Evolutionary conservation across 1,140 invertebrate species (phyloP).

Genomic region (Acromyrmex charruanus): DNA sequence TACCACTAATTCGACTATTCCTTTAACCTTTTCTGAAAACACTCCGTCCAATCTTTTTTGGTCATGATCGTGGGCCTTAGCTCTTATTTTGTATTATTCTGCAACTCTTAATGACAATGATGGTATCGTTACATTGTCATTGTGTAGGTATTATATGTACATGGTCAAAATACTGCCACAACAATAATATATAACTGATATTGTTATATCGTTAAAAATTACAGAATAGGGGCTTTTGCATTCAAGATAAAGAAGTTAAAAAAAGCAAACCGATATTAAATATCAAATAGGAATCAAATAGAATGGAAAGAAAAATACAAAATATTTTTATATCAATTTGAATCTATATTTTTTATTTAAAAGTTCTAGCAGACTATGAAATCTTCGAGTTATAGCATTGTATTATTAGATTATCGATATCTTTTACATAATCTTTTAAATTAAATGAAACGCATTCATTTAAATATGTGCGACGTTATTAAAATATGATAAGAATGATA

Average conservation of each 20-base stretch:
- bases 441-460: constrained; percentile 30
- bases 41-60: no score
- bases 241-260: not conserved
- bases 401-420: constrained; percentile 32
- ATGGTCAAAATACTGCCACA: no score
- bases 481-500: constrained; percentile 16
- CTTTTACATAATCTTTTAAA: constrained; percentile 43
- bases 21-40: no score
- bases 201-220: no score
- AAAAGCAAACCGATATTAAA: not conserved
- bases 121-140: no score
- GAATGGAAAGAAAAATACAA: not conserved
- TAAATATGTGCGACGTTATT: constrained; percentile 28
- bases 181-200: no score
- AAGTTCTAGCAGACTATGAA: constrained; percentile 3
- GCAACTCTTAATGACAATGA: no score
- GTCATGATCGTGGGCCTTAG: no score
- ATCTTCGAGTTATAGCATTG: constrained; percentile 29
- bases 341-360: constrained; percentile 48
- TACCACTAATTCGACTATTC: no score
- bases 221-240: not conserved
- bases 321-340: constrained; percentile 18
- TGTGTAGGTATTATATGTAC: no score
- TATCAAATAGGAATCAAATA: not conserved
- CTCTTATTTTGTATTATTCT: no score